Evolutionary conservation across 1,140 invertebrate genomes (phyloP), one percentile per base, ranked within the genome.

Genomic region (Tenebrio molitor): DNA sequence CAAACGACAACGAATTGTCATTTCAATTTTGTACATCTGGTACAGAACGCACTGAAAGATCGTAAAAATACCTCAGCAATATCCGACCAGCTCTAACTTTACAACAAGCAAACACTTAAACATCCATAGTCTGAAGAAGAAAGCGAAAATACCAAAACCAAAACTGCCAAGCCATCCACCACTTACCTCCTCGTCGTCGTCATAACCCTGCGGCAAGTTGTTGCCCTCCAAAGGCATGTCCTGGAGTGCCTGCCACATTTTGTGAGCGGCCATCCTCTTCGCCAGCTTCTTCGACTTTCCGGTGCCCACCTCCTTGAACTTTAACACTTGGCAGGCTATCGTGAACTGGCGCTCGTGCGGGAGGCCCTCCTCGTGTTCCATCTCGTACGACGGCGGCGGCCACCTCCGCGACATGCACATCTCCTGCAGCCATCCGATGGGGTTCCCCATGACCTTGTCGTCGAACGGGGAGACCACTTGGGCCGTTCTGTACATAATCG

Each of bases 201-300:
- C 83, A 15, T 69, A 72, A 10, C 66, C 67, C 64, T 75, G 80
- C 67, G 83, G 88, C 19, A 81, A 77, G 84, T 89, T 89, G 83
- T 83, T 84, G 81, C 80, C 84, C 84, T 92, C 91, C n/a, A 88
- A 84, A 0, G 91, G 91, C 71, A 90, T 85, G 76, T 94, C 92
- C 81, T 94, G 91, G 46, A 97, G 82, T 36, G 89, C 87, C 72
- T 92, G 90, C 89, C 93, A 93, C 96, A 98, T 98, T 81, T 94
- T 95, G 80, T 93, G 90, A 33, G 96, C 97, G 16, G 97, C 97
- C 81, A 95, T 89, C 29, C 97, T 87, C 84, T 98, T 99, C 0
- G 97, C 97, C 14, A 97, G 86, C 81, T 98, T 98, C 85, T 99
- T 99, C 58, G 96, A 97, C 81, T 97, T 97, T 1, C 96, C 97